Base-by-base conservation (phyloP, 2,113 vertebrate species). In the Stomatorhinus ivindoensis region DNA sequence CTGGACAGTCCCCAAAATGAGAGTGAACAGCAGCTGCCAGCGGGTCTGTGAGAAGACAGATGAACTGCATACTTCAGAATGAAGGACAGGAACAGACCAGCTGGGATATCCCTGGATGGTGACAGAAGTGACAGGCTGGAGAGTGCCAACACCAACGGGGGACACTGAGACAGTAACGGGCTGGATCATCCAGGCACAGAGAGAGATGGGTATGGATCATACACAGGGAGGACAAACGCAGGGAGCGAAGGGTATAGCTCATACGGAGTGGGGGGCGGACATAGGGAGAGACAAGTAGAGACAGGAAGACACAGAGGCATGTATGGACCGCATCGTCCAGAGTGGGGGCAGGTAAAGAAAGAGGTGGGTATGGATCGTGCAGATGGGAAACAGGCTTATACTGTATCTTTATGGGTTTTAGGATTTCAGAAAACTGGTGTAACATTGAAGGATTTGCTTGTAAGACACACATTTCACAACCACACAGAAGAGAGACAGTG, bases 1-100 rank as follows among this genome's bases (percentile, higher is more conserved):
- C 97, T 0, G 97, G 97, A 90, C 97, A 98, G 65, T 97, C 96
- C 42, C 96, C 95, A 80, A 98, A 98, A 89, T 98, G 97, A 86
- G 96, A 97, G n/a, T 95, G 93, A 87, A 97, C 97, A 5, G 97
- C 97, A 0, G 96, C 97, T 0, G 96, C 97, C 91, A 97, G 92
- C 0, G 97, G 97, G 89, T 96, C 97, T 97, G 93, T 27, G 27
- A 91, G 83, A 91, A 87, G 39, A 88, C 27, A 87, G 91, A 80
- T 48, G 46, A n/a, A n/a, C 19, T 27, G 42, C 46, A 86, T n/a
- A 13, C 24, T 27, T 85, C 46, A 50, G 84, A 8, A 35, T 35
- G n/a, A 47, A 27, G 85, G 42, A 86, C n/a, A 31, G 27, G 27
- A 24, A 47, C 21, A 69, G 61, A 69, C 1, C 61, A 84, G n/a